These are phyloP conservation scores for Lanistes nyassanus DNA, from an alignment of 1,140 invertebrate genomes.

Conservation along the genomic window DNA sequence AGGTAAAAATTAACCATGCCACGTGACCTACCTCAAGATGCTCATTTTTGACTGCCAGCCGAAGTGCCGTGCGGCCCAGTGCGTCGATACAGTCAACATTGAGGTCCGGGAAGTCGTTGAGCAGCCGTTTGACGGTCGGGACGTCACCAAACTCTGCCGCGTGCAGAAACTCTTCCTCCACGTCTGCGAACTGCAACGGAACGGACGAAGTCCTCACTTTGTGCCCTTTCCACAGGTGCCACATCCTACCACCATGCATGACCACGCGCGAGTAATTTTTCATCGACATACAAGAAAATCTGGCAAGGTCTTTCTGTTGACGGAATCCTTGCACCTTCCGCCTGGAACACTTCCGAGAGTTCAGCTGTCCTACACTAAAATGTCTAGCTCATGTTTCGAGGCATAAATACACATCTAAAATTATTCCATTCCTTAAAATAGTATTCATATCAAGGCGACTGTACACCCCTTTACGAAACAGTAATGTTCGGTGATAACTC, in stretches of 20 bases:
- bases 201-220: background rate
- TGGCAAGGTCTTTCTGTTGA: too few relatives aligned
- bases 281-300: too few relatives aligned
- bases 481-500: too few relatives aligned
- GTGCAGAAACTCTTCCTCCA: constrained; percentile 46
- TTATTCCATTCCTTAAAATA: too few relatives aligned
- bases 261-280: background rate
- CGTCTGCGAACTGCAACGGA: constrained; percentile 33
- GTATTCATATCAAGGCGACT: too few relatives aligned
- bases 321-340: too few relatives aligned
- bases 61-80: constrained; percentile 46
- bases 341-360: too few relatives aligned
- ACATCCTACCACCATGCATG: background rate
- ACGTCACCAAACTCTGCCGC: constrained; percentile 49
- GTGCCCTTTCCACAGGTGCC: background rate
- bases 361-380: too few relatives aligned
- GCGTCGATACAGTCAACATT: constrained; percentile 48
- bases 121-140: constrained; percentile 38
- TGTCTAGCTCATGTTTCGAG: too few relatives aligned
- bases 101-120: constrained; percentile 42
- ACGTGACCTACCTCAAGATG: constrained; percentile 48
- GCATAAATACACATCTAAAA: too few relatives aligned
- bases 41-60: constrained; percentile 54
- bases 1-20: background rate
- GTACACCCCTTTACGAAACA: too few relatives aligned